Evolutionary conservation across 2,888 invertebrate genomes (phyloP), one percentile per base, ranked within the genome.

Genomic region (Pristionchus mayeri): DNA sequence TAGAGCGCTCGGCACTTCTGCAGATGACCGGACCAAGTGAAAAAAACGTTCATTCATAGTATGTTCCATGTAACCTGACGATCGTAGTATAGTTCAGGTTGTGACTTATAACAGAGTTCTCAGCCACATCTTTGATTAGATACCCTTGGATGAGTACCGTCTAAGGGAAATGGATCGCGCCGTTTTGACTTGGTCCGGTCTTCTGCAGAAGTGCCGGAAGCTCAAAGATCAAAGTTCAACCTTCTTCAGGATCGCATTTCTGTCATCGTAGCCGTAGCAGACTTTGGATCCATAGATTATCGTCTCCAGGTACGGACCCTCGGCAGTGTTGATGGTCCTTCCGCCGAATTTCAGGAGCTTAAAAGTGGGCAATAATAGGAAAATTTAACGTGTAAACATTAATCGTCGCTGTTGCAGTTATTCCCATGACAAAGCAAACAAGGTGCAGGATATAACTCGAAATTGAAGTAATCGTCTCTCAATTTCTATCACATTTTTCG

Each of bases 241-340:
- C 63, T 82, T 82, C 48, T 82, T 82, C 7, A 82, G 27, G 0
- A 82, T 48, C 44, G 81, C 57, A 9, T 21, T 37, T 18, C 57
- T 57, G 27, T 82, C 54, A n/a, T 82, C 81, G 63, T 24, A 82
- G 3, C 81, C 81, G n/a, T 82, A 82, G 81, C 81, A 82, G 2
- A 24, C 50, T 27, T 63, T 82, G 1, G 7, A 4, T 44, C 81
- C 81, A 21, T 82, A 34, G 81, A 82, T 37, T 1, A 63, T 63
- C 6, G 48, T 48, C 44, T 63, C 37, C 37, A 63, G 11, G 30
- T 63, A 82, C 1, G 81, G 81, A 7, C 81, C 81, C 6, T 82
- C 81, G 2, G 81, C 7, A 30, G 57, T 82, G 13, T 82, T 34
- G 21, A 63, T 60, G 1, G 63, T 21, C 18, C 6, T 13, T 11